Evolutionary conservation across 2,797 vertebrate genomes (phyloP), one percentile per base, ranked within the genome.

Genomic region (Chaunax sp.): DNA sequence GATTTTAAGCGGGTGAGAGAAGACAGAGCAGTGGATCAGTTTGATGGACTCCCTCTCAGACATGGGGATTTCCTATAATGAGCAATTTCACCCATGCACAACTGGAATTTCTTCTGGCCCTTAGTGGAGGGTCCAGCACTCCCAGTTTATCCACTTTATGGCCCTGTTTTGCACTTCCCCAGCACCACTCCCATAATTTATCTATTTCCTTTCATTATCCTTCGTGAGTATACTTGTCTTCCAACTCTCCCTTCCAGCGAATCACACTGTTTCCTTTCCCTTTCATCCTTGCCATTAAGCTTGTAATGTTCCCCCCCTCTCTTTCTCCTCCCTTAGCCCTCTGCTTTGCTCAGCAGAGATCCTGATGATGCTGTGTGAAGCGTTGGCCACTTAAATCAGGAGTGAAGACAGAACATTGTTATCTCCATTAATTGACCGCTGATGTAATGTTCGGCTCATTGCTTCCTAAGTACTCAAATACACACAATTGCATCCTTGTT

Each of bases 31-130:
- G 58, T 35, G 33, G 54, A 25, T 61, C 44, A 26, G 53, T 59
- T 38, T 62, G 53, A 81, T 50, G 30, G 73, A 83, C 62, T 16
- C 47, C 78, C 33, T 66, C 16, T 72, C 72, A 83, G 64, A 71
- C 71, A 59, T 25, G 81, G 87, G 85, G 89, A 89, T 90, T 89
- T 91, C 86, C 82, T 91, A 75, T 44, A 78, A 79, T 85, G 77
- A 88, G 71, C 62, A 76, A 78, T 86, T 87, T 81, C 66, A 77
- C 12, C 69, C 78, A 51, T 75, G 74, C 70, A 69, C 69, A 85
- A 82, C 83, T 86, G 69, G 55, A 88, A 78, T 72, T 22, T 56
- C 40, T 89, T 67, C 54, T 69, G 69, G 71, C 69, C 52, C 77
- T 73, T 52, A 56, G 11, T 35, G 43, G 28, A 50, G 41, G n/a